Conservation (phyloP, 2,888 invertebrate genomes). For the Polylopha cassiicola region DNA sequence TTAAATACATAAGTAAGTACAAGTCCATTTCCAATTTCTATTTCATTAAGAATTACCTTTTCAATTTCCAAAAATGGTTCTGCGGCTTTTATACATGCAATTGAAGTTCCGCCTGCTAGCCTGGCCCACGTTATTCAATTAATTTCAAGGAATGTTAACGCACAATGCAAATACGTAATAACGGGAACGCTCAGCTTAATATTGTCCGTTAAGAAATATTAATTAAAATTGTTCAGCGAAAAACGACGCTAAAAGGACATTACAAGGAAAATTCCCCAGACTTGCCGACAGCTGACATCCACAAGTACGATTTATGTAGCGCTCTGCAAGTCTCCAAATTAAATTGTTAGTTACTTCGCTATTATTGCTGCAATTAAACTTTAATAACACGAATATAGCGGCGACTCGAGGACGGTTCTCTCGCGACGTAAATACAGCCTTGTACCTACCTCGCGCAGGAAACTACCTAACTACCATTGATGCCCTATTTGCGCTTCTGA, state of each 20-base stretch:
- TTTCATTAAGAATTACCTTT: too few relatives aligned
- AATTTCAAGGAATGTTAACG: slow-evolving; percentile 19
- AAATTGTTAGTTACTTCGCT: slow-evolving; percentile 64
- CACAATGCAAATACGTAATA: slow-evolving; percentile 33
- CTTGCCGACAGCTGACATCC: slow-evolving; percentile 73
- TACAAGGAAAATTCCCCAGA: slow-evolving; percentile 68
- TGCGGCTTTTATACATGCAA: too few relatives aligned
- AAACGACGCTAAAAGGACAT: slow-evolving; percentile 69
- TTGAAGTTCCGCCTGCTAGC: slow-evolving; percentile 9
- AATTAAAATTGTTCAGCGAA: slow-evolving; percentile 69
- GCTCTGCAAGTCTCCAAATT: slow-evolving; percentile 59
- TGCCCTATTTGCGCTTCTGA: slow-evolving; percentile 16
- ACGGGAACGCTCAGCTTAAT: slow-evolving; percentile 31
- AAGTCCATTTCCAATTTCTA: too few relatives aligned
- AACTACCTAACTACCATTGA: slow-evolving; percentile 4
- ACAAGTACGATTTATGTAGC: slow-evolving; percentile 71
- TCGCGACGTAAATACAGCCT: slow-evolving; percentile 5
- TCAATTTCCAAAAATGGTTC: too few relatives aligned
- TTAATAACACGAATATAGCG: slow-evolving; percentile 54
- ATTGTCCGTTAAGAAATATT: slow-evolving; percentile 61
- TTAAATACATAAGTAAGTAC: too few relatives aligned
- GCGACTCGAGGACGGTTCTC: slow-evolving; percentile 28
- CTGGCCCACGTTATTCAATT: slow-evolving; percentile 6
- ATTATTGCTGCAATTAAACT: slow-evolving; percentile 68
- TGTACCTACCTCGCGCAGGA: too few relatives aligned